These are phyloP conservation scores for Penaeus indicus DNA, from an alignment of 1,140 invertebrate genomes.

Conservation along the genomic window DNA sequence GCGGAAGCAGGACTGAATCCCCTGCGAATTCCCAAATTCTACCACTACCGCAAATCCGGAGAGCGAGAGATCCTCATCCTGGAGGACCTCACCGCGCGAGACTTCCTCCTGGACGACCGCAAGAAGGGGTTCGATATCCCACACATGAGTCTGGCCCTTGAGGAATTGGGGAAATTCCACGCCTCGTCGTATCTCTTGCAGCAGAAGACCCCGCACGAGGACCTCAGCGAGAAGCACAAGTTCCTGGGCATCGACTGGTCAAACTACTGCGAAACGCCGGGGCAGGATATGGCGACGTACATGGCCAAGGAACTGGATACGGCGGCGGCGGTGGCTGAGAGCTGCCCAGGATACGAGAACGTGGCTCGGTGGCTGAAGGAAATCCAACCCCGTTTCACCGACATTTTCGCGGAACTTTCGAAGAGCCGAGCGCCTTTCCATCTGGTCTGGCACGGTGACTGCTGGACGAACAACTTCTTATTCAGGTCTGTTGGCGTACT, in stretches of 20 bases:
- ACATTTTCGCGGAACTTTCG: neutral
- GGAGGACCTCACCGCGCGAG: neutral
- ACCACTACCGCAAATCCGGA: neutral
- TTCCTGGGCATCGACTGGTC: neutral
- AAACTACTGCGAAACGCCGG: neutral
- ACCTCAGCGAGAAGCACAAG: neutral
- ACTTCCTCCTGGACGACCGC: neutral
- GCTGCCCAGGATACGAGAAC: no score
- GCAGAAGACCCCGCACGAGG: neutral
- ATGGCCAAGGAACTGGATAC: no score
- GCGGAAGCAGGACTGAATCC: no score
- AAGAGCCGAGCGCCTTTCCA: neutral
- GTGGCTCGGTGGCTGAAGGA: neutral
- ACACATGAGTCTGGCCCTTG: neutral
- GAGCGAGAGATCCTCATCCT: conserved; percentile 9
- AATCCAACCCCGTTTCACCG: neutral
- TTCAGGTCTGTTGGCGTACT: neutral
- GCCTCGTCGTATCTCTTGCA: neutral
- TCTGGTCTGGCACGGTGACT: neutral
- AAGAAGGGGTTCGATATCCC: neutral
- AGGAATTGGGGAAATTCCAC: neutral
- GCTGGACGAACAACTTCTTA: neutral
- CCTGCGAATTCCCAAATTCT: no score
- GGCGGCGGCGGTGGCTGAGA: no score
- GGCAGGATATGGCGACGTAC: no score